Percentiles rank a stretch among this genome's conserved stretches.
These are phyloP conservation scores for Plectrocnemia conspersa DNA, from an alignment of 1,140 invertebrate species.

Conservation along the genomic window DNA sequence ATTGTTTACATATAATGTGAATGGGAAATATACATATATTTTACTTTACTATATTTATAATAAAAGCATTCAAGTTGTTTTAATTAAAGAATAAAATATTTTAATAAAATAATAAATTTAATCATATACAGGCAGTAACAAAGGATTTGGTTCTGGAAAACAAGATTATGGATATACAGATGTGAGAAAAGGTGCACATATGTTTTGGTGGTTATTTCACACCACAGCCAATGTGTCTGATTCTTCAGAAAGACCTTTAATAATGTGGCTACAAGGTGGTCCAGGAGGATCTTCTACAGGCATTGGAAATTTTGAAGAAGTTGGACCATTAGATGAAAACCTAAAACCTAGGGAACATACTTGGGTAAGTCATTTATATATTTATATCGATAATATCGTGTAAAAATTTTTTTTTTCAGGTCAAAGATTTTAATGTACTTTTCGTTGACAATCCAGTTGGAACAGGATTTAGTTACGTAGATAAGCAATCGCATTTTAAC, in stretches of 20 bases:
- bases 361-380: slow-evolving; percentile 58
- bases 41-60: too few relatives aligned
- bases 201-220: slow-evolving; percentile 82
- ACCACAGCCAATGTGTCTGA: slow-evolving; percentile 56
- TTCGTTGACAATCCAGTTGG: slow-evolving; percentile 89
- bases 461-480: slow-evolving; percentile 80
- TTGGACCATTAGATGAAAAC: slow-evolving; percentile 66
- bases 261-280: slow-evolving; percentile 76
- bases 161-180: slow-evolving; percentile 49
- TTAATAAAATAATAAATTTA: slow-evolving; percentile 2
- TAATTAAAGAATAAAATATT: too few relatives aligned
- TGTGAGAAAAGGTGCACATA: slow-evolving; percentile 66
- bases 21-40: too few relatives aligned
- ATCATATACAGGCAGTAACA: slow-evolving; percentile 11
- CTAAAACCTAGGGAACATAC: slow-evolving; percentile 62
- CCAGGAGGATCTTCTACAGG: slow-evolving; percentile 72
- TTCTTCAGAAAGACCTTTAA: slow-evolving; percentile 60
- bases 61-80: too few relatives aligned
- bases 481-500: slow-evolving; percentile 53
- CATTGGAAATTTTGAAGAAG: slow-evolving; percentile 72
- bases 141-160: slow-evolving; percentile 39
- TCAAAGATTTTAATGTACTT: slow-evolving; percentile 71
- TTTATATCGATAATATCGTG: background rate
- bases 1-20: too few relatives aligned
- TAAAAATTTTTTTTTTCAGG: slow-evolving; percentile 47